Conservation (phyloP, 2,888 invertebrate genomes). For the Erpobdella octoculata region DNA sequence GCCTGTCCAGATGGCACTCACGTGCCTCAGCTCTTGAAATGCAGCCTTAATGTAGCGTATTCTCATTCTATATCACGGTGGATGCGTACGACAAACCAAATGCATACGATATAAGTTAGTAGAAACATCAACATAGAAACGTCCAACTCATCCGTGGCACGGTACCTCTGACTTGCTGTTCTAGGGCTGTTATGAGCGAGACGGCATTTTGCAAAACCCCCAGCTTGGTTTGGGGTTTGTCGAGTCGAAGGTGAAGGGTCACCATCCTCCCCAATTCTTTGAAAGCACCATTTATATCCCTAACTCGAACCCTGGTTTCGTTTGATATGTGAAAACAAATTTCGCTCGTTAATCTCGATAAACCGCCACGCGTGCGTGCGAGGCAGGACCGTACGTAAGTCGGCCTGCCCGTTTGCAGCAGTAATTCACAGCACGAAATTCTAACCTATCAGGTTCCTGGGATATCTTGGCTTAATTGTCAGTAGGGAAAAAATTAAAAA, state of each 20-base stretch:
- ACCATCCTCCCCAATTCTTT: constrained; percentile 97
- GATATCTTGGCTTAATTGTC: background rate
- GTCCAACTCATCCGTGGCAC: too few relatives aligned
- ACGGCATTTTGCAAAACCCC: constrained; percentile 97
- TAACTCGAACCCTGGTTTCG: constrained; percentile 79
- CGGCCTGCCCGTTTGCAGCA: too few relatives aligned
- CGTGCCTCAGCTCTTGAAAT: constrained; percentile 89
- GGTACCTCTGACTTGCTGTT: constrained; percentile 90
- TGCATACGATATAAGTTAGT: background rate
- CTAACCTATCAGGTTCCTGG: constrained; percentile 4
- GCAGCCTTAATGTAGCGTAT: constrained; percentile 98
- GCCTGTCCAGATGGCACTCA: constrained; percentile 87
- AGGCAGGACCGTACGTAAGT: too few relatives aligned
- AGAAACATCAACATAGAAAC: constrained; percentile 9
- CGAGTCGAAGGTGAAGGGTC: constrained; percentile 88
- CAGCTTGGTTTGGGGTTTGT: constrained; percentile 94
- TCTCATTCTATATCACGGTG: constrained; percentile 87
- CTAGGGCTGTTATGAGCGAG: constrained; percentile 91
- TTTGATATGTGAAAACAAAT: too few relatives aligned
- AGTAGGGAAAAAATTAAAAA: background rate
- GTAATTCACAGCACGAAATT: background rate
- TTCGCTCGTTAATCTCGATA: too few relatives aligned
- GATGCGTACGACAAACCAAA: constrained; percentile 10
- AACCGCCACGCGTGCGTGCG: too few relatives aligned
- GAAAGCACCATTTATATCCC: constrained; percentile 95